A percentile compares a stretch with the other conserved stretches of the same genome.
Evolutionary conservation across 2,888 invertebrate genomes (phyloP).

Genomic region (Exephanes ischioxanthus): DNA sequence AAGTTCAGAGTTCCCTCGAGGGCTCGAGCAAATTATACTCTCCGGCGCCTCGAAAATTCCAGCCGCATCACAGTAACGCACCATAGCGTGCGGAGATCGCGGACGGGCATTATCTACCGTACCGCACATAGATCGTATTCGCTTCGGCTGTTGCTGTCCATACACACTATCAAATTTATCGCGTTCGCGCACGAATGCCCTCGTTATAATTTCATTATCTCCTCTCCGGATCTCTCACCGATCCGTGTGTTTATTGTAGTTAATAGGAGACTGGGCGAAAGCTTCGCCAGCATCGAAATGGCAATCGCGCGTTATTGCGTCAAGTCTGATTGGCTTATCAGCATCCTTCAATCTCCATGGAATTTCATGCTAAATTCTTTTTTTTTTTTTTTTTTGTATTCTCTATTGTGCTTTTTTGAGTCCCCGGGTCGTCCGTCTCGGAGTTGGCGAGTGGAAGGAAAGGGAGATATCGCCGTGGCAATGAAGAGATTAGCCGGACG

Average conservation of each 20-base stretch:
- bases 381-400: slow-evolving; percentile 23
- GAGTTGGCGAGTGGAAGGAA: slow-evolving; percentile 42
- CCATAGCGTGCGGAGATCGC: slow-evolving; percentile 23
- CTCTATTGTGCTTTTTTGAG: slow-evolving; percentile 54
- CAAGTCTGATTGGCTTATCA: slow-evolving; percentile 61
- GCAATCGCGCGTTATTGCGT: slow-evolving; percentile 40
- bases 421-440: slow-evolving; percentile 57
- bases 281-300: slow-evolving; percentile 34
- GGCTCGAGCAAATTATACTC: slow-evolving; percentile 36
- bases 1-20: slow-evolving; percentile 28
- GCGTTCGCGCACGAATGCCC: slow-evolving; percentile 53
- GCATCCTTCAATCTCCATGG: slow-evolving; percentile 36
- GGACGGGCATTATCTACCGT: slow-evolving; percentile 4
- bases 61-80: slow-evolving; percentile 18
- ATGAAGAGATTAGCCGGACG: slow-evolving; percentile 78
- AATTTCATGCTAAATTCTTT: slow-evolving; percentile 8
- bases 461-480: slow-evolving; percentile 67
- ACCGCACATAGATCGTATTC: slow-evolving; percentile 28
- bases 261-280: slow-evolving; percentile 48
- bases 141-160: slow-evolving; percentile 10
- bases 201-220: slow-evolving; percentile 55
- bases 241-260: slow-evolving; percentile 44
- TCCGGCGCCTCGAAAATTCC: slow-evolving; percentile 56
- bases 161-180: slow-evolving; percentile 38
- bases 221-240: slow-evolving; percentile 36